Evolutionary conservation across 2,113 vertebrate genomes (phyloP).

Genomic region (Onychostruthus taczanowskii): DNA sequence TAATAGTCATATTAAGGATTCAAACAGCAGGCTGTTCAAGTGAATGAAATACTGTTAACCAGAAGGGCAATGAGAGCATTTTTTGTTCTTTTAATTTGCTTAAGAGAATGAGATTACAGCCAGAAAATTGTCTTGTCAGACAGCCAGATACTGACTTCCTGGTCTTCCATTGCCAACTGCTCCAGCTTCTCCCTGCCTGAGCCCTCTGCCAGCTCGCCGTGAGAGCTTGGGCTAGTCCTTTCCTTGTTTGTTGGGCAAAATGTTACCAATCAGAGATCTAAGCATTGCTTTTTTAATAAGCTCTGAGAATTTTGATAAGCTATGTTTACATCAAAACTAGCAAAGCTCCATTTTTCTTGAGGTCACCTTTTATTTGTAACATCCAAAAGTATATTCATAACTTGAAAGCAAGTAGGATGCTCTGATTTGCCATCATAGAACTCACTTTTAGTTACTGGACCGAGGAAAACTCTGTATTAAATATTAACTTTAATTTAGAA

Average conservation of each 20-base stretch:
- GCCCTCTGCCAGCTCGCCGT: neutral
- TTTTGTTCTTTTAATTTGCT: slow-evolving; percentile 36
- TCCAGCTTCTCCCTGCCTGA: neutral
- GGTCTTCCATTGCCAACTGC: slow-evolving; percentile 3
- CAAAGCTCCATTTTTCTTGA: neutral
- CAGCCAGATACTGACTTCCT: slow-evolving; percentile 32
- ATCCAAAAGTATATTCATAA: neutral
- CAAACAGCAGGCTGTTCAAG: neutral
- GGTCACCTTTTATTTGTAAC: neutral
- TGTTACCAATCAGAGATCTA: neutral
- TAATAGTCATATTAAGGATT: neutral
- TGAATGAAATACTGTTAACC: slow-evolving; percentile 28
- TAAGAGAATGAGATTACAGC: slow-evolving; percentile 41
- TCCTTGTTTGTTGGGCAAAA: neutral
- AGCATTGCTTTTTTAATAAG: neutral
- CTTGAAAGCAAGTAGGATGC: neutral
- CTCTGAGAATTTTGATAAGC: neutral
- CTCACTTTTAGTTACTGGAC: neutral
- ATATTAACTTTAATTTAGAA: neutral
- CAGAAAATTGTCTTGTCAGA: slow-evolving; percentile 47
- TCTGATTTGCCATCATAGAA: neutral
- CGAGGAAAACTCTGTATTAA: neutral
- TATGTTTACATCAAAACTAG: neutral
- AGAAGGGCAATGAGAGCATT: neutral
- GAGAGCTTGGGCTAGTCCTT: neutral